These are phyloP conservation scores for Copsychus sechellarum DNA, from an alignment of 2,113 vertebrate species.

Conservation along the genomic window DNA sequence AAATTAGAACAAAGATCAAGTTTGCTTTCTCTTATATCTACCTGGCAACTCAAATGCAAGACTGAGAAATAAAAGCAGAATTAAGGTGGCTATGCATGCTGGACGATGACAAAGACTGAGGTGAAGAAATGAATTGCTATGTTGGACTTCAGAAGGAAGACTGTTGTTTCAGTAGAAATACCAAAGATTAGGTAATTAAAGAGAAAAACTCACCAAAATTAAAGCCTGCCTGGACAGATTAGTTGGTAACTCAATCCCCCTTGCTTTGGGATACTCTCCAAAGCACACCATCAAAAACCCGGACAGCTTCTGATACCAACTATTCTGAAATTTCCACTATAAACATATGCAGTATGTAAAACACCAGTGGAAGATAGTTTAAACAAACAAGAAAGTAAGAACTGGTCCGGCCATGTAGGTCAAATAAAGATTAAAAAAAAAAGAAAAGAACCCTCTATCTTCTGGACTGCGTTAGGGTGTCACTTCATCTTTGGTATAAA, in stretches of 20 bases:
- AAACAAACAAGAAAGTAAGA: conserved; percentile 82
- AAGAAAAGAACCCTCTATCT: conserved; percentile 71
- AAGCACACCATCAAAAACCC: background rate
- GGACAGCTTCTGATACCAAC: conserved; percentile 51
- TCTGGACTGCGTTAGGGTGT: conserved; percentile 85
- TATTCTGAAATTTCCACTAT: conserved; percentile 49
- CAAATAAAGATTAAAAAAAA: conserved; percentile 85
- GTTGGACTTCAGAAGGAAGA: conserved; percentile 74
- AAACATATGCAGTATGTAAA: conserved; percentile 72
- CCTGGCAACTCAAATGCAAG: conserved; percentile 18
- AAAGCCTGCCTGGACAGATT: conserved; percentile 36
- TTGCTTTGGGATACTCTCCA: conserved; percentile 21
- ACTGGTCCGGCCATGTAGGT: conserved; percentile 94
- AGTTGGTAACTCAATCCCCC: conserved; percentile 26
- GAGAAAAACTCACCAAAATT: conserved; percentile 54
- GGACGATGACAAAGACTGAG: conserved; percentile 49
- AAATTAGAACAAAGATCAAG: conserved; percentile 29
- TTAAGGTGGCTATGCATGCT: conserved; percentile 54
- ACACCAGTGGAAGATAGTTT: conserved; percentile 86
- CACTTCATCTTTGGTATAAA: conserved; percentile 99
- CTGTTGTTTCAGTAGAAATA: conserved; percentile 54
- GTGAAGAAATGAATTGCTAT: conserved; percentile 57
- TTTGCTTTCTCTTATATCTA: conserved; percentile 39
- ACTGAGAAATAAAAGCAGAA: conserved; percentile 23
- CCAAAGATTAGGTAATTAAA: conserved; percentile 58